A percentile compares a stretch with the other conserved stretches of the same genome.
Conservation (phyloP, 1,140 invertebrate species). For the Ceratoteleas bidentatus region DNA sequence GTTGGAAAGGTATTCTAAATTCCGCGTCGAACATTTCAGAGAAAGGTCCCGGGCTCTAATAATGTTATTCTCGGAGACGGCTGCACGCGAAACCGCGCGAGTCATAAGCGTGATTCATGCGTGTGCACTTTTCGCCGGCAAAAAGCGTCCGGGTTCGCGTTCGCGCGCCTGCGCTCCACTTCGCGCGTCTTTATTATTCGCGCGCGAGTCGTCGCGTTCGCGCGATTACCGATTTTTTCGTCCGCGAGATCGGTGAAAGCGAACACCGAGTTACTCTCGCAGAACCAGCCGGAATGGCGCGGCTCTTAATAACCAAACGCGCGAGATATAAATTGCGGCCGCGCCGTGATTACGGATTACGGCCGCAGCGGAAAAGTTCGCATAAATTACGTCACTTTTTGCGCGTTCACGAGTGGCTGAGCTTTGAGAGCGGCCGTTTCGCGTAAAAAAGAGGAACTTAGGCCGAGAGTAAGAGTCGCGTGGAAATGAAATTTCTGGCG, state of each 20-base stretch:
- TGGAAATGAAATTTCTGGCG: too few species aligned
- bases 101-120: conserved; percentile 58
- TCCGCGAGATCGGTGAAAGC: conserved; percentile 34
- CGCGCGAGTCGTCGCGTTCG: background rate
- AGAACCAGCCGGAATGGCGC: too few species aligned
- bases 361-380: too few species aligned
- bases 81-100: conserved; percentile 25
- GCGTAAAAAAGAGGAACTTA: too few species aligned
- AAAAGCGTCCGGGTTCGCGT: conserved; percentile 31
- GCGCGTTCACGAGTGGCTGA: too few species aligned
- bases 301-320: too few species aligned
- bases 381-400: too few species aligned
- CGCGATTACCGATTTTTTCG: conserved; percentile 15
- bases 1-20: conserved; percentile 14
- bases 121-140: conserved; percentile 26
- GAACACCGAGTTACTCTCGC: conserved; percentile 26
- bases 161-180: conserved; percentile 52
- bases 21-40: conserved; percentile 38
- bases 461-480: too few species aligned
- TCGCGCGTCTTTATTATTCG: conserved; percentile 39
- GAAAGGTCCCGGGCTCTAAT: conserved; percentile 56
- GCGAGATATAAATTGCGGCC: too few species aligned
- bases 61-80: conserved; percentile 54
- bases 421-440: too few species aligned
- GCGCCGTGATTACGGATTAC: too few species aligned